Evolutionary conservation across 1,140 invertebrate species (phyloP), one percentile per base, ranked within the genome.

Genomic region (Drosophila guanche): DNA sequence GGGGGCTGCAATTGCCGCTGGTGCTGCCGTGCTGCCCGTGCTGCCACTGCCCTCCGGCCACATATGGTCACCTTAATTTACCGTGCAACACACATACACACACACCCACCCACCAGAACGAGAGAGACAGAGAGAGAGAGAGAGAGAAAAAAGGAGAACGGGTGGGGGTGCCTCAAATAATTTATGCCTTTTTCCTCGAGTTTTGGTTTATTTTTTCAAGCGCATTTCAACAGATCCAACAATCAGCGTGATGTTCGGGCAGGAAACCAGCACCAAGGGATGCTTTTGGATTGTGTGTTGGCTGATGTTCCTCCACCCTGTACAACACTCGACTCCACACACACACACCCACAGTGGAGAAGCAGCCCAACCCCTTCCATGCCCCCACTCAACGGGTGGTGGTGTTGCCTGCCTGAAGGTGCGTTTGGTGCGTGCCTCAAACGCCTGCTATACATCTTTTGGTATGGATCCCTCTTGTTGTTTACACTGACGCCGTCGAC

Each of bases 61-160:
- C 83, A 86, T 88, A 86, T 86, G 83, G 83, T 86, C 83, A 86
- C 83, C 83, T 86, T 86, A 88, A 85, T 85, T 85, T 76, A 63
- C 51, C 58, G 41, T 48, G 42, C 42, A 16, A 10, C 51, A 37
- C 33, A 8, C 29, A 33, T 8, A 8, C 29, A 37, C 27, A 27
- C 25, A 27, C 25, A 27, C 22, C n/a, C n/a, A 20, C 16, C 16
- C 16, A 20, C 16, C 16, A 20, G 16, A 20, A 20, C 16, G 16
- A 1, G 16, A 20, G n/a, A n/a, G n/a, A 37, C 27, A 51, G 20
- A 25, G n/a, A 23, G 22, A 52, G 29, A 41, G 16, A 42, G 53
- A n/a, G 3, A 8, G 25, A 23, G 33, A 27, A 29, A 40, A 6
- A 23, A 4, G 25, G 25, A 4, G 12, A 27, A 10, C 6, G 12